A percentile compares a stretch with the other conserved stretches of the same genome.
phyloP scores from a whole-genome alignment of 2,888 invertebrate genomes.

The Mythimna vitellina region DNA sequence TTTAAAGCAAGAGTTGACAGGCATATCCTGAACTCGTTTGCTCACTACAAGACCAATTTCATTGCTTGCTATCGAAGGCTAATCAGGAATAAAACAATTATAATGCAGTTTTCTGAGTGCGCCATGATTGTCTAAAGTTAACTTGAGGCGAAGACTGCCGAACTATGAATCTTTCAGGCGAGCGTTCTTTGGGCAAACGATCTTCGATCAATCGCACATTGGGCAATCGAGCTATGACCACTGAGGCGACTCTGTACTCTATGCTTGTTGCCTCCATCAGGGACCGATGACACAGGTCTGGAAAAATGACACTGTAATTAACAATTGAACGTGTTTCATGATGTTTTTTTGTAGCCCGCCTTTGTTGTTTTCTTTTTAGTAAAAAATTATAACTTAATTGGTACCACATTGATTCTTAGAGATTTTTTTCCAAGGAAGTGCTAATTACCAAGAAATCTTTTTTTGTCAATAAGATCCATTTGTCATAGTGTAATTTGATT shows the following conservation, averaged over 20 bases:
- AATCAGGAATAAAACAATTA: too few relatives aligned
- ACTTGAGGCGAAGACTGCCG: too few relatives aligned
- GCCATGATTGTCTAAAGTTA: too few relatives aligned
- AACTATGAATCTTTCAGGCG: too few relatives aligned
- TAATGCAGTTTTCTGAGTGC: too few relatives aligned
- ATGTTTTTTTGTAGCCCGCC: slow-evolving; percentile 32
- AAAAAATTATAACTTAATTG: slow-evolving; percentile 8
- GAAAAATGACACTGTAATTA: slow-evolving; percentile 33
- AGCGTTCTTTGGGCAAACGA: too few relatives aligned
- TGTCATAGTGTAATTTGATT: not conserved
- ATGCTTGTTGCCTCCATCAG: not conserved
- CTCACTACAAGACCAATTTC: too few relatives aligned
- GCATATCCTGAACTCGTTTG: too few relatives aligned
- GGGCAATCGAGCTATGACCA: not conserved
- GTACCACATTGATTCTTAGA: not conserved
- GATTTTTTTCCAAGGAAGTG: slow-evolving; percentile 3
- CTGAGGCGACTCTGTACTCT: not conserved
- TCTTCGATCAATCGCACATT: too few relatives aligned
- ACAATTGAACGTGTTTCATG: slow-evolving; percentile 14
- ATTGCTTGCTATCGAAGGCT: too few relatives aligned
- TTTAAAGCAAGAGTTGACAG: too few relatives aligned
- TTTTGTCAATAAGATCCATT: not conserved
- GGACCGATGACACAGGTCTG: not conserved
- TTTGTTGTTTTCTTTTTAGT: slow-evolving; percentile 24
- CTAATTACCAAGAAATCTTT: not conserved